phyloP scores from a whole-genome alignment of 2,113 vertebrate species.

The Choloepus hoffmanni region DNA sequence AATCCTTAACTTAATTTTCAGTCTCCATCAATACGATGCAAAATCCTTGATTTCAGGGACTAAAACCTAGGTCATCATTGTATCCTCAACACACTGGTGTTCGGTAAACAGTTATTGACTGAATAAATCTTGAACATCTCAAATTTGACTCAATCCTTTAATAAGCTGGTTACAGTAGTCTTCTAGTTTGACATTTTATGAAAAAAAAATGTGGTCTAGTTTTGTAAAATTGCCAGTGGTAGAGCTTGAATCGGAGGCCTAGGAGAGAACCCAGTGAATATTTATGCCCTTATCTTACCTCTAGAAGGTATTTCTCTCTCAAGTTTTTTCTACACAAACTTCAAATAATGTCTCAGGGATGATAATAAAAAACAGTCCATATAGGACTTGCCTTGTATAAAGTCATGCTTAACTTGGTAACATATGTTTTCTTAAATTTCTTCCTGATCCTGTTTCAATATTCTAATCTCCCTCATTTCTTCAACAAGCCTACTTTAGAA shows the following conservation, averaged over 20 bases:
- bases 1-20: neutral
- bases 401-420: neutral
- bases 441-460: conserved; percentile 64
- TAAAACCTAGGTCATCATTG: neutral
- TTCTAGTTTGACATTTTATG: neutral
- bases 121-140: neutral
- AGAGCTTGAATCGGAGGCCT: neutral
- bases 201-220: neutral
- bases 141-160: neutral
- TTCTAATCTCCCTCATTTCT: conserved; percentile 51
- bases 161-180: neutral
- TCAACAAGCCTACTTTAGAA: conserved; percentile 54
- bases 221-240: neutral
- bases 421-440: conserved; percentile 63
- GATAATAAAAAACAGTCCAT: neutral
- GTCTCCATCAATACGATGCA: neutral
- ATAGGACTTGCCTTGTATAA: neutral
- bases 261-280: neutral
- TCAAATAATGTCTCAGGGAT: neutral
- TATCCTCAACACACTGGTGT: neutral
- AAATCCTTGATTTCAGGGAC: neutral
- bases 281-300: neutral
- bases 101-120: neutral
- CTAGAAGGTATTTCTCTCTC: neutral
- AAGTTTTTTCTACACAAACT: neutral